Evolutionary conservation across 2,888 invertebrate genomes (phyloP).

Genomic region (Athalia cordata): DNA sequence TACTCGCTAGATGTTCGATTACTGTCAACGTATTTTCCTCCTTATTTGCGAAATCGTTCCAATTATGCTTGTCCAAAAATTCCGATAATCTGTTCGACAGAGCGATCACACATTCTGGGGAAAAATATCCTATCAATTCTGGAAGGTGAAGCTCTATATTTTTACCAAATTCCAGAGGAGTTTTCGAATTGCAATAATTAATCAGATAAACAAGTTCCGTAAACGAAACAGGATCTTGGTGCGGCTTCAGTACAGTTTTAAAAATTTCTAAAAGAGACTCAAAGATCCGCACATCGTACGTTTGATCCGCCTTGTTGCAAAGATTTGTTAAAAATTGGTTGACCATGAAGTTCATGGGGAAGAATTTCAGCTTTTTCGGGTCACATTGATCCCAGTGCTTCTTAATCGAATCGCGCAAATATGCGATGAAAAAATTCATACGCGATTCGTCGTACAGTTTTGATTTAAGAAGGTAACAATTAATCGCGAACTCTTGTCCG

Average conservation of each 20-base stretch:
- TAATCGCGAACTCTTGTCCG: conserved; percentile 31
- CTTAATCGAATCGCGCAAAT: conserved; percentile 47
- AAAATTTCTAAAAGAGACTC: conserved; percentile 51
- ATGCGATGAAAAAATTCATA: conserved; percentile 46
- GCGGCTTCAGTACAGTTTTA: conserved; percentile 49
- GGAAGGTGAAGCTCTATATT: conserved; percentile 45
- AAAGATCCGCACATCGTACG: conserved; percentile 28
- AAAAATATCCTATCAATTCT: conserved; percentile 44
- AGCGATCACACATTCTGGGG: conserved; percentile 46
- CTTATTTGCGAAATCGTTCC: neutral
- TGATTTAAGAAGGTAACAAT: conserved; percentile 15
- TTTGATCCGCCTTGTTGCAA: neutral
- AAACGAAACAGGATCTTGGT: conserved; percentile 52
- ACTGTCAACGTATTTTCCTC: conserved; percentile 24
- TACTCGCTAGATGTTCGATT: conserved; percentile 46
- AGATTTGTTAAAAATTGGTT: conserved; percentile 14
- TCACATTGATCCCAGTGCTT: conserved; percentile 52
- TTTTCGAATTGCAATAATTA: conserved; percentile 4
- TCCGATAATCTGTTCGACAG: conserved; percentile 45
- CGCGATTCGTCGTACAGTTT: conserved; percentile 49
- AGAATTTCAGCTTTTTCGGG: conserved; percentile 25
- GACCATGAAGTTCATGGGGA: conserved; percentile 52
- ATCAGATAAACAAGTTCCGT: conserved; percentile 49
- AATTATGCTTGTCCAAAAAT: conserved; percentile 40
- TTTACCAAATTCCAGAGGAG: conserved; percentile 39